Percentiles rank a stretch among this genome's conserved stretches.
Conservation (phyloP, 2,888 invertebrate species). For the Alcis repandata region DNA sequence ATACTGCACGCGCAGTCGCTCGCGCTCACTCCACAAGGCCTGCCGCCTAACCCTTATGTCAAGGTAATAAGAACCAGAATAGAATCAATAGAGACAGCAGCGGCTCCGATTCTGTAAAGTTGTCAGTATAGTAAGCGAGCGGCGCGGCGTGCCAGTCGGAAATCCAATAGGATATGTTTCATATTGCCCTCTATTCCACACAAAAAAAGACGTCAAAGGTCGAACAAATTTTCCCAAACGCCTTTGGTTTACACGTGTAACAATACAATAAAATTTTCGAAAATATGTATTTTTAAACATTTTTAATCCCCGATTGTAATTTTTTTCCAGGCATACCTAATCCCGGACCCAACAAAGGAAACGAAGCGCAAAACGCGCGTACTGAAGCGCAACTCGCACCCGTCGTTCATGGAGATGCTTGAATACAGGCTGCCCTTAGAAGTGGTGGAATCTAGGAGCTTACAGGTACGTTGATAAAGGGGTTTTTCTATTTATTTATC, state of each 20-base stretch:
- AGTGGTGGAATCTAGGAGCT: slow-evolving; percentile 89
- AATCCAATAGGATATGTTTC: too few species aligned
- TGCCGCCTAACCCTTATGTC: slow-evolving; percentile 96
- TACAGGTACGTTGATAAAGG: slow-evolving; percentile 88
- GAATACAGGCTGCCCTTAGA: slow-evolving; percentile 95
- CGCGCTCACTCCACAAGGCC: slow-evolving; percentile 91
- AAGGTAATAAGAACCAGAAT: slow-evolving; percentile 84
- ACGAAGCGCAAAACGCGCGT: slow-evolving; percentile 99
- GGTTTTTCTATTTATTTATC: neutral
- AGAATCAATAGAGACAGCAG: neutral
- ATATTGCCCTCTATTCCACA: too few species aligned
- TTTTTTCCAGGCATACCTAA: slow-evolving; percentile 90
- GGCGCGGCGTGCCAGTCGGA: too few species aligned
- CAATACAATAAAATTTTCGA: too few species aligned
- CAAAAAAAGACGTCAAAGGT: too few species aligned
- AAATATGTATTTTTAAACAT: too few species aligned
- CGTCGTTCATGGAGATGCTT: slow-evolving; percentile 99
- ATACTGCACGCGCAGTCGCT: slow-evolving; percentile 96
- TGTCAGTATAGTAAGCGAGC: too few species aligned
- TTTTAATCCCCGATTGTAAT: too few species aligned
- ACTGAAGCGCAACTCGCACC: slow-evolving; percentile 96
- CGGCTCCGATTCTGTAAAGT: too few species aligned
- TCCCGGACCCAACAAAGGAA: slow-evolving; percentile 96
- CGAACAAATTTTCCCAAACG: too few species aligned
- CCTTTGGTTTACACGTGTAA: too few species aligned